Percentiles rank a stretch among this genome's conserved stretches.
phyloP scores from a whole-genome alignment of 2,888 invertebrate genomes.

The Caenorhabditis wallacei region DNA sequence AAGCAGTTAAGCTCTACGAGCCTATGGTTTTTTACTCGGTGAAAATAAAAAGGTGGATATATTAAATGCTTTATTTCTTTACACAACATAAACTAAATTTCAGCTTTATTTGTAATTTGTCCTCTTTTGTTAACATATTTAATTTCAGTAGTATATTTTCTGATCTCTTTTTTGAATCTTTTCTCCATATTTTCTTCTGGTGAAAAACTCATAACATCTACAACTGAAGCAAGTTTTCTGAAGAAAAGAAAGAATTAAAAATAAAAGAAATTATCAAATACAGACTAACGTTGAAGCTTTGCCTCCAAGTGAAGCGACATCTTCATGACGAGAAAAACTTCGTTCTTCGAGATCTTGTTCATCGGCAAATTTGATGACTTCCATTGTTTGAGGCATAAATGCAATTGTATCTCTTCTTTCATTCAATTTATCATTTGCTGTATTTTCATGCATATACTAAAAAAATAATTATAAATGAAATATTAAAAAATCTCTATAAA shows the following conservation, averaged over 20 bases:
- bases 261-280: background rate
- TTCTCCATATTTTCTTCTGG: slow-evolving; percentile 70
- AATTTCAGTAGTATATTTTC: slow-evolving; percentile 68
- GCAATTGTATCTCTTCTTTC: slow-evolving; percentile 82
- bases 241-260: background rate
- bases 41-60: slow-evolving; percentile 18
- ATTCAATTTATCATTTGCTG: slow-evolving; percentile 63
- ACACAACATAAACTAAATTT: background rate
- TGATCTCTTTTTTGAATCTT: slow-evolving; percentile 67
- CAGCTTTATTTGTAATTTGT: slow-evolving; percentile 45
- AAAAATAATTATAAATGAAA: no score
- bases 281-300: slow-evolving; percentile 38
- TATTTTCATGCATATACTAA: slow-evolving; percentile 81
- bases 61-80: background rate
- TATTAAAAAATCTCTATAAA: no score
- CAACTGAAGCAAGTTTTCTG: slow-evolving; percentile 61
- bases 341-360: slow-evolving; percentile 77
- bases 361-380: slow-evolving; percentile 74
- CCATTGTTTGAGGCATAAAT: slow-evolving; percentile 80
- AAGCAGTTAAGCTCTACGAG: background rate
- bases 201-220: slow-evolving; percentile 69
- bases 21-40: slow-evolving; percentile 47
- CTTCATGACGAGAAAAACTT: slow-evolving; percentile 70
- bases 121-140: slow-evolving; percentile 57
- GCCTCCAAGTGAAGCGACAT: slow-evolving; percentile 62